A percentile compares a stretch with the other conserved stretches of the same genome.
These are phyloP conservation scores for Cephalopterus ornatus DNA, from an alignment of 2,113 vertebrate species.

Conservation along the genomic window DNA sequence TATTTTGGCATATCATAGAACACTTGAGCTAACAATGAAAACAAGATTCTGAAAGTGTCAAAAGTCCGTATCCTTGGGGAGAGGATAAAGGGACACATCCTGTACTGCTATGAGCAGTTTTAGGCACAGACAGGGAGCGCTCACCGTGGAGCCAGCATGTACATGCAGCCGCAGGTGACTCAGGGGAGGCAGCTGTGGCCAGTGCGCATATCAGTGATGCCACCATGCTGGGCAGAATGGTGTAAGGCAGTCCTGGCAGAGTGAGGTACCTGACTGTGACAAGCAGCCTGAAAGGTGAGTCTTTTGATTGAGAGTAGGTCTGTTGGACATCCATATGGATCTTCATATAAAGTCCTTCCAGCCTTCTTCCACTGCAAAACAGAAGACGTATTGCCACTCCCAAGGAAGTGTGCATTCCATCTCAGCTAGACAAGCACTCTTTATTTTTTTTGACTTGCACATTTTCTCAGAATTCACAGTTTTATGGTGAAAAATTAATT, in stretches of 20 bases:
- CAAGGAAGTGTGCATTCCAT: neutral
- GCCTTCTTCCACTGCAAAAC: neutral
- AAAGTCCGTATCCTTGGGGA: neutral
- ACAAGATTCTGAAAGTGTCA: neutral
- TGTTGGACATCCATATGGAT: accelerated
- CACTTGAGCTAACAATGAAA: neutral
- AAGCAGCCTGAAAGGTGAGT: neutral
- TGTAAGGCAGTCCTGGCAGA: neutral
- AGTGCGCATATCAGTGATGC: neutral
- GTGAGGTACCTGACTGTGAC: neutral
- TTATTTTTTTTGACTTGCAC: neutral
- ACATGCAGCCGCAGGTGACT: neutral
- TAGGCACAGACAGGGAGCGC: neutral
- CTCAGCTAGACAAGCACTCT: neutral
- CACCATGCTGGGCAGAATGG: neutral
- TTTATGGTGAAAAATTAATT: neutral
- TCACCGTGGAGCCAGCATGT: neutral
- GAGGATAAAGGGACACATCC: neutral
- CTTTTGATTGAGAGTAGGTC: accelerated
- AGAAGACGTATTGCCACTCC: neutral
- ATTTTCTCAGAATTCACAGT: neutral
- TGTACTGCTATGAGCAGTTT: neutral
- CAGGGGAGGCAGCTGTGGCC: neutral
- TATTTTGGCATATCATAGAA: neutral
- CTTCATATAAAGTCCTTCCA: neutral